Evolutionary conservation across 2,888 invertebrate species (phyloP).

Genomic region (Frankliniella fusca): DNA sequence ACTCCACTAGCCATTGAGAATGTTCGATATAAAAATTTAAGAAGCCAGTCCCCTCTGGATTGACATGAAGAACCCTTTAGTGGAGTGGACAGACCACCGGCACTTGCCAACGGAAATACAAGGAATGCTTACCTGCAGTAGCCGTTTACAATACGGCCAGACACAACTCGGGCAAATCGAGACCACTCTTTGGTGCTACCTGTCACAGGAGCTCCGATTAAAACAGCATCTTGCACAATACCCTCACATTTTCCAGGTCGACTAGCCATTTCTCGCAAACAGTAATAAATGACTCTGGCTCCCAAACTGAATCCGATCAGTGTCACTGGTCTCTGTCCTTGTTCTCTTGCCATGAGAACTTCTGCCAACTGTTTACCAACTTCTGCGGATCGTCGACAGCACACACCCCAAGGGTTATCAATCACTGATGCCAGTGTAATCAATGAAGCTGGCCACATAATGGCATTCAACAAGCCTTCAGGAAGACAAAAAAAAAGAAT

Average conservation of each 20-base stretch:
- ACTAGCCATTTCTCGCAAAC: slow-evolving; percentile 47
- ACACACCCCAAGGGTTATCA: slow-evolving; percentile 66
- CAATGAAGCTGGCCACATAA: slow-evolving; percentile 62
- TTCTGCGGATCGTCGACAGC: slow-evolving; percentile 56
- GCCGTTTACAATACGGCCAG: slow-evolving; percentile 61
- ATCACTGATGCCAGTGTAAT: slow-evolving; percentile 55
- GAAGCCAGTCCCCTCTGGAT: slow-evolving; percentile 58
- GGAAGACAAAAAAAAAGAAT: slow-evolving; percentile 15
- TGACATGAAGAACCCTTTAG: slow-evolving; percentile 30
- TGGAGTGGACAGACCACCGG: neutral
- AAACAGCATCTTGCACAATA: slow-evolving; percentile 60
- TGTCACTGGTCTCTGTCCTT: slow-evolving; percentile 62
- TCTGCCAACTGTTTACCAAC: slow-evolving; percentile 62
- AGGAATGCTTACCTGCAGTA: slow-evolving; percentile 52
- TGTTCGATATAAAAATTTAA: slow-evolving; percentile 62
- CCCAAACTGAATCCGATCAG: slow-evolving; percentile 63
- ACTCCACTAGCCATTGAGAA: slow-evolving; percentile 57
- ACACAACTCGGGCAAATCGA: slow-evolving; percentile 53
- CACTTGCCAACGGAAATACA: slow-evolving; percentile 26
- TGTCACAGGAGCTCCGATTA: slow-evolving; percentile 61
- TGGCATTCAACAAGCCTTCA: slow-evolving; percentile 57
- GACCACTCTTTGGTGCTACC: slow-evolving; percentile 56
- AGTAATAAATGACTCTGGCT: slow-evolving; percentile 63
- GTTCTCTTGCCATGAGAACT: slow-evolving; percentile 57
- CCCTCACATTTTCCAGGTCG: slow-evolving; percentile 52